Base-by-base conservation (phyloP, 1,140 invertebrate species). In the Atta cephalotes region DNA sequence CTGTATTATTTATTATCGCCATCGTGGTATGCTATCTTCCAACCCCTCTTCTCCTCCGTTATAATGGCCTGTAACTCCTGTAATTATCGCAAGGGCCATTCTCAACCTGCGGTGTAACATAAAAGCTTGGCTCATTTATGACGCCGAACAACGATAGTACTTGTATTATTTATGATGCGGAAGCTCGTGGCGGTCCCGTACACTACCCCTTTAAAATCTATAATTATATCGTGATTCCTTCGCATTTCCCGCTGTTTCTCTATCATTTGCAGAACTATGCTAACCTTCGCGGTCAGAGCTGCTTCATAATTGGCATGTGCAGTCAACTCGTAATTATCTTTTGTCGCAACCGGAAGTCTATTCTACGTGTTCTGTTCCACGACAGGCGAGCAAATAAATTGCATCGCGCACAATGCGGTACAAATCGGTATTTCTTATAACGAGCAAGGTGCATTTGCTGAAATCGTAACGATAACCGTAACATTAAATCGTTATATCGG, bases 141-240 rank as follows among this genome's bases (percentile, higher is more conserved):
- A 87, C 60, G 74, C 60, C 72, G 70, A 74, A 68, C 85, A 74
- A 68, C 66, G 89, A 90, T 82, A 87, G 21, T 68, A 53, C 18
- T 56, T 68, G 65, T 81, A 65, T 87, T 90, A 84, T 90, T 89
- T 84, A 89, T 71, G 63, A 60, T 53, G 88, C 70, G 82, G 76
- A 77, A 81, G 63, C 10, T 71, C 71, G 82, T 35, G 76, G 45
- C 56, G 58, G 58, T 84, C 45, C 28, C 45, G 56, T 70, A 62
- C 21, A 21, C 77, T 70, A 76, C 84, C 66, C 39, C 51, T 82
- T 80, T 71, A 82, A 76, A 56, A 77, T 66, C 56, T 78, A 65
- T 89, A 87, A 89, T 89, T 53, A 85, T 85, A 51, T 39, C 51
- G 79, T 79, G 63, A 85, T 85, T 85, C 74, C 80, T 74, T 45